Evolutionary conservation across 1,140 invertebrate genomes (phyloP), one percentile per base, ranked within the genome.

Genomic region (Ips typographus): DNA sequence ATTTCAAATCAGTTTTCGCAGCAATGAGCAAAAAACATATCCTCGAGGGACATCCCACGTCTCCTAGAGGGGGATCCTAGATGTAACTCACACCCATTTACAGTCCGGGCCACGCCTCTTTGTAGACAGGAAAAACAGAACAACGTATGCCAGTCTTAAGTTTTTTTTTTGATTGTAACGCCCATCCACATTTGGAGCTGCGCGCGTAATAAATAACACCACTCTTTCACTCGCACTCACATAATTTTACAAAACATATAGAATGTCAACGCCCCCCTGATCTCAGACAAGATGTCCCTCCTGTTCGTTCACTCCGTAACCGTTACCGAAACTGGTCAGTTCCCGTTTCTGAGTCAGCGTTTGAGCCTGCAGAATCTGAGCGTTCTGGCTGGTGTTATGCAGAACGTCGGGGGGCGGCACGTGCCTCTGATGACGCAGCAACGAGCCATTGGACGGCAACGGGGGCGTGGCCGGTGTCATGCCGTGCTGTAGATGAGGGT

Each of bases 201-300:
- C 22, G 22, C 22, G 22, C 22, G 22, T 22, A 22, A 22, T 22
- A 22, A 22, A 22, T 22, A 22, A 22, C 22, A 22, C 22, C 22
- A 22, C 22, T 22, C 22, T 22, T 22, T 22, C 22, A 22, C 22
- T 22, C 22, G 22, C 22, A 22, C 22, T 22, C 22, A 49, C 44
- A 49, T 22, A 8, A 49, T 71, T 72, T 79, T 79, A 79, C 75
- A 78, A 74, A 66, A 77, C 74, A 68, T 78, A 77, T 61, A 80
- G 75, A 77, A 79, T 71, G 62, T 79, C 76, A 73, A 76, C 67
- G 57, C 76, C 75, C 44, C 75, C 74, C 75, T 69, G 57, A 67
- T 79, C 76, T 80, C 79, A 81, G 55, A 81, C 80, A 66, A 81
- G 79, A 73, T 81, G 80, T 64, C 79, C 80, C 71, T 81, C 80